These are phyloP conservation scores for Drosophila yakuba DNA, from an alignment of 1,140 invertebrate genomes.

Conservation along the genomic window DNA sequence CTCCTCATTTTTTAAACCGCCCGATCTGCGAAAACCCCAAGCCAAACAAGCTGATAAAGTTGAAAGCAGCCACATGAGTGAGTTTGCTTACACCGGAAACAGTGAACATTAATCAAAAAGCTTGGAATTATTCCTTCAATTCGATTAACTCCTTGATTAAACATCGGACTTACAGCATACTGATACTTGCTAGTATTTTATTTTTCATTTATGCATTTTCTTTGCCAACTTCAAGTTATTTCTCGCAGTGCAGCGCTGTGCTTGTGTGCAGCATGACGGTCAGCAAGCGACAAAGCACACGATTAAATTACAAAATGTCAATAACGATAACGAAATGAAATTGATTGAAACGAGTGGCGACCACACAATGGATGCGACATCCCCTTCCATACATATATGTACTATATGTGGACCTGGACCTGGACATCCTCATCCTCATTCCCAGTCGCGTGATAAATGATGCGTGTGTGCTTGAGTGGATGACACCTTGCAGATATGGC, in stretches of 20 bases:
- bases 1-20: slow-evolving; percentile 27
- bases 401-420: background rate
- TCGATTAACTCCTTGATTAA: no score
- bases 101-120: no score
- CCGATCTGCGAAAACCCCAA: slow-evolving; percentile 32
- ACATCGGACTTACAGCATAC: no score
- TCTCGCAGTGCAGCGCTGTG: slow-evolving; percentile 14
- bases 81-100: slow-evolving; percentile 19
- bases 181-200: background rate
- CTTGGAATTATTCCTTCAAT: no score
- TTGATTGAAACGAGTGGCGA: slow-evolving; percentile 78
- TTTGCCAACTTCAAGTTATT: background rate
- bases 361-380: slow-evolving; percentile 53
- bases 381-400: background rate
- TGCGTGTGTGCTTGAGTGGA: slow-evolving; percentile 54
- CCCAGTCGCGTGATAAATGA: slow-evolving; percentile 68
- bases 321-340: slow-evolving; percentile 81
- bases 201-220: background rate
- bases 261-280: slow-evolving; percentile 46
- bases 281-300: slow-evolving; percentile 71
- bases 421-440: slow-evolving; percentile 21
- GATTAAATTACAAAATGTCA: slow-evolving; percentile 80
- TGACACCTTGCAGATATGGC: slow-evolving; percentile 56
- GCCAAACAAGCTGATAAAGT: slow-evolving; percentile 76
- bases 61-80: slow-evolving; percentile 58